These are phyloP conservation scores for Aphodius sticticus DNA, from an alignment of 2,888 invertebrate species.

Conservation along the genomic window DNA sequence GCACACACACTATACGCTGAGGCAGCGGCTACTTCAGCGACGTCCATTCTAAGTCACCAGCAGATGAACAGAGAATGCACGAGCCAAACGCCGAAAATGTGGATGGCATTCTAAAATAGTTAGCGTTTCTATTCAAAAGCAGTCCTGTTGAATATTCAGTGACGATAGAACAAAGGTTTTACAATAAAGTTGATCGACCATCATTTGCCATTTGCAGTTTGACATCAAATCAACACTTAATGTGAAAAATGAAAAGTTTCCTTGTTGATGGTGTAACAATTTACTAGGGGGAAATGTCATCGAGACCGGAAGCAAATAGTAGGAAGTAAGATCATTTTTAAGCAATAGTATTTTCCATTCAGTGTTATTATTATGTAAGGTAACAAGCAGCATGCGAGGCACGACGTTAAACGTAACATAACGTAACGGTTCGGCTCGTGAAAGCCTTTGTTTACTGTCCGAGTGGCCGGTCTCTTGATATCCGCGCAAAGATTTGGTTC, in stretches of 20 bases:
- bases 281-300: neutral
- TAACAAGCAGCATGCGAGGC: neutral
- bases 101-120: no score
- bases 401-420: neutral
- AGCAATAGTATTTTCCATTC: conserved; percentile 4
- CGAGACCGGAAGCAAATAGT: neutral
- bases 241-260: neutral
- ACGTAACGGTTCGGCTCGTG: neutral
- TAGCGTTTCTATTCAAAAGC: no score
- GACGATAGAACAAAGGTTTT: no score
- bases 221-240: neutral
- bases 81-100: no score
- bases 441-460: neutral
- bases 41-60: no score
- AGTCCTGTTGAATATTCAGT: no score
- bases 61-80: no score
- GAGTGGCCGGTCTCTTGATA: neutral
- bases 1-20: no score
- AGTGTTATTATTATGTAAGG: neutral
- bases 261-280: neutral
- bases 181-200: no score
- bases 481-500: neutral
- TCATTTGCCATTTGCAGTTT: no score
- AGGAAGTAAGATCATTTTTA: neutral
- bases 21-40: no score